Conservation (phyloP, 2,113 vertebrate species). For the Salvelinus namaycush region DNA sequence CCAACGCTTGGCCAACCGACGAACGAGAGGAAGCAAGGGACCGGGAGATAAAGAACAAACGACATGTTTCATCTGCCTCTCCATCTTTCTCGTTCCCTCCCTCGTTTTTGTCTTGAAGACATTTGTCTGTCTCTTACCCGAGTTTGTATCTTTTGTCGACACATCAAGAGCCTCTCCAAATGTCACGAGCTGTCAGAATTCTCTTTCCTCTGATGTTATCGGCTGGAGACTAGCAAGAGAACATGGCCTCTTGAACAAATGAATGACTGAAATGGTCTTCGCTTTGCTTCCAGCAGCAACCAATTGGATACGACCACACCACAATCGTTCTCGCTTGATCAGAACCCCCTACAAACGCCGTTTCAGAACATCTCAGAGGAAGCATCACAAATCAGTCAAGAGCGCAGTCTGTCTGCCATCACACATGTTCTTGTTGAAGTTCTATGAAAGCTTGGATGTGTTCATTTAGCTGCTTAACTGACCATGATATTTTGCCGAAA, state of each 20-base stretch:
- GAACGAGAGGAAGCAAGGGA: too few species aligned
- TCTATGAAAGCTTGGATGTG: not conserved
- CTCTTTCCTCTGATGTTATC: conserved; percentile 45
- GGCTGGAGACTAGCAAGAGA: conserved; percentile 20
- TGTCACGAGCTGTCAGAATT: conserved; percentile 53
- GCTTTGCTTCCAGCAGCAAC: not conserved
- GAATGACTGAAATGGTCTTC: conserved; percentile 10
- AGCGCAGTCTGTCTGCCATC: not conserved
- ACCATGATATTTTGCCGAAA: not conserved
- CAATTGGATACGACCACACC: conserved; percentile 8
- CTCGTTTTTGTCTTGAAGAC: too few species aligned
- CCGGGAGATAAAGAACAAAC: too few species aligned
- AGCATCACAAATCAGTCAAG: not conserved
- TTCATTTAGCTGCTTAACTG: not conserved
- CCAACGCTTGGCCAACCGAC: too few species aligned
- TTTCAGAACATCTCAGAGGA: not conserved
- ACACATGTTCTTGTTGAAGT: not conserved
- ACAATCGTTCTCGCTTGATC: not conserved
- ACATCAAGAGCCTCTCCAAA: conserved; percentile 40
- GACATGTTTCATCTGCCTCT: too few species aligned
- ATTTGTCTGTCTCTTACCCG: conserved; percentile 23
- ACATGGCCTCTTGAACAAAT: not conserved
- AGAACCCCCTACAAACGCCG: not conserved
- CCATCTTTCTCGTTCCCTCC: too few species aligned
- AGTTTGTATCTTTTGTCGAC: conserved; percentile 40